Evolutionary conservation across 1,140 invertebrate genomes (phyloP), one percentile per base, ranked within the genome.

Genomic region (Physella acuta): DNA sequence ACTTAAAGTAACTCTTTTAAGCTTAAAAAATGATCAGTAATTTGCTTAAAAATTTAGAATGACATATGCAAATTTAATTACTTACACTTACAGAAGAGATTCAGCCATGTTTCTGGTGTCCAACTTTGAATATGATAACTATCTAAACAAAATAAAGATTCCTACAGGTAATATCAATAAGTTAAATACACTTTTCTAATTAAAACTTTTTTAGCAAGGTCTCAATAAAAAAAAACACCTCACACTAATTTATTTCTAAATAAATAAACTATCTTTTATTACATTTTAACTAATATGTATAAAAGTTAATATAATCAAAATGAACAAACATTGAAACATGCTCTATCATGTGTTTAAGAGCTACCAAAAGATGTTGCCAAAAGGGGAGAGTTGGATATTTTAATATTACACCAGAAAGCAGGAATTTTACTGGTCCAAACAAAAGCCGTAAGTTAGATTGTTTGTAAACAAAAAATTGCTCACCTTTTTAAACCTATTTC

Each of bases 41-140:
- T 24, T 14, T 55, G 8, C 8, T 55, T 55, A 55, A 14, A 24
- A 55, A 14, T 55, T 14, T 55, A 24, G 5, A 24, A 14, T 14
- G 8, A 55, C 26, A 24, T n/a, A 24, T 55, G 24, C 26, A 24
- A 55, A 14, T 24, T n/a, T 24, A 24, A 14, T 14, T 55, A 8
- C 8, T 55, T 55, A 8, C 20, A 44, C 20, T 55, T 8, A 31
- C 44, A 64, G 62, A 64, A 24, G 11, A 11, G 44, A 28, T 20
- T 34, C 62, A 30, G 39, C 59, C 36, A 61, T 64, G 62, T 64
- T 64, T n/a, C 26, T 64, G 2, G 37, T 64, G 0, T 51, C 62
- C 11, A 64, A 64, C 62, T 64, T 64, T 52, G 49, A 64, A 16
- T 64, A 64, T 34, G 62, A 64, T 28, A 64, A 64, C 28, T 64